These are phyloP conservation scores for Melanerpes formicivorus DNA, from an alignment of 2,113 vertebrate genomes.

Conservation along the genomic window DNA sequence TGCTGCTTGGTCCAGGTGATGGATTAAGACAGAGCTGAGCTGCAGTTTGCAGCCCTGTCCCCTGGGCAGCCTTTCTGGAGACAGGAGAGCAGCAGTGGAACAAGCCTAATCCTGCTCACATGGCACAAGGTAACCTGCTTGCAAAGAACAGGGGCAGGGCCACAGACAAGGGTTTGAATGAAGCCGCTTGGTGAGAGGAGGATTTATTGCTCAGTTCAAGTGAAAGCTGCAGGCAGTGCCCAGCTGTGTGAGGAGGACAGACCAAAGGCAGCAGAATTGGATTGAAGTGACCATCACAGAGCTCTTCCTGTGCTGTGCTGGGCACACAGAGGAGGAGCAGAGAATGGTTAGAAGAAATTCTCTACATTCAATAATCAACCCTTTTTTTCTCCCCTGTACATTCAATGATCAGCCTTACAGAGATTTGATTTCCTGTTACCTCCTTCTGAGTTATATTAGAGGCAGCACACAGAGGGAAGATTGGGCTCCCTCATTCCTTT, in stretches of 20 bases:
- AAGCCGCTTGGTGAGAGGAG: not conserved
- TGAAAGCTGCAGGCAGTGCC: not conserved
- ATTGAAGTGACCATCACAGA: not conserved
- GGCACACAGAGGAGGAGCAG: not conserved
- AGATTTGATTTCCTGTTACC: constrained; percentile 29
- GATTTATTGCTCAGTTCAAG: not conserved
- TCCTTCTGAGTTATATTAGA: not conserved
- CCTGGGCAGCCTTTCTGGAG: constrained; percentile 2
- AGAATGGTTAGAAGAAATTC: not conserved
- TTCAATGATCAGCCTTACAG: not conserved
- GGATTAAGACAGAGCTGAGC: constrained; percentile 28
- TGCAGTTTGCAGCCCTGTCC: constrained; percentile 47
- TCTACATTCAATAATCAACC: not conserved
- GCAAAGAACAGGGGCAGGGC: constrained; percentile 22
- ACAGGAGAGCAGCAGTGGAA: not conserved
- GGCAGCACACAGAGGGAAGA: not conserved
- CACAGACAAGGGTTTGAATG: constrained; percentile 8
- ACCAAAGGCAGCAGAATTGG: not conserved
- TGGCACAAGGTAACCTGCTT: not conserved
- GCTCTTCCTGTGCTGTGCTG: not conserved
- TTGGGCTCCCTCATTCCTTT: not conserved
- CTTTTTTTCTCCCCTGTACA: not conserved
- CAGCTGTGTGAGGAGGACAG: not conserved
- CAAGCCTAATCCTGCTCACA: not conserved
- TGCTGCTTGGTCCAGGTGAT: constrained; percentile 20